phyloP scores from a whole-genome alignment of 37 sponge, comb jelly and placozoan species.

The Corticium candelabrum region DNA sequence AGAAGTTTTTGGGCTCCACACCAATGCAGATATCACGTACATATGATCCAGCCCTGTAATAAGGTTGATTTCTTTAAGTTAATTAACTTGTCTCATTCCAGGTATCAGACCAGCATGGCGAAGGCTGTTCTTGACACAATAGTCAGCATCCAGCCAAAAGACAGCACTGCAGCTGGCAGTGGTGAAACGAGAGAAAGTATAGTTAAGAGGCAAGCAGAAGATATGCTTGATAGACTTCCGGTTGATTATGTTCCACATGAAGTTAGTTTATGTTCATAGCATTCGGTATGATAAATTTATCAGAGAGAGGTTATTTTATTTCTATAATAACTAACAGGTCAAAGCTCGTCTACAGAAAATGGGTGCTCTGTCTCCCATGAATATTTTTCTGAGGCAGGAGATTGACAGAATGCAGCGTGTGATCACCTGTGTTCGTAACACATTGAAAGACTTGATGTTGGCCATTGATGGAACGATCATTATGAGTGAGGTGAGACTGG shows the following conservation, averaged over 20 bases:
- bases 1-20: constrained; percentile 96
- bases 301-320: too few relatives aligned
- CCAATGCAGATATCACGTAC: constrained; percentile 96
- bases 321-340: too few relatives aligned
- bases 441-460: constrained; percentile 77
- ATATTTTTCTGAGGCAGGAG: constrained; percentile 98
- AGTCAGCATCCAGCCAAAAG: constrained; percentile 96
- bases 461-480: constrained; percentile 99
- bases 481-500: constrained; percentile 84
- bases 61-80: not conserved
- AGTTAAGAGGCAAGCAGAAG: constrained; percentile 70
- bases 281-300: not conserved
- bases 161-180: constrained; percentile 77
- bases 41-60: too few relatives aligned
- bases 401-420: constrained; percentile 99
- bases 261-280: constrained; percentile 16
- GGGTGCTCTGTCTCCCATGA: constrained; percentile 91
- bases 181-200: constrained; percentile 97
- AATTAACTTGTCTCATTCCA: constrained; percentile 6
- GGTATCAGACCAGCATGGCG: constrained; percentile 93
- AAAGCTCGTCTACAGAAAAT: constrained; percentile 82
- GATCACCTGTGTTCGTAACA: constrained; percentile 58
- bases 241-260: constrained; percentile 92
- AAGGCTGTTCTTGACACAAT: constrained; percentile 89
- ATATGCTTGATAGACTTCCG: constrained; percentile 95